Evolutionary conservation across 2,113 vertebrate species (phyloP).

Genomic region (Microcebus griseorufus): DNA sequence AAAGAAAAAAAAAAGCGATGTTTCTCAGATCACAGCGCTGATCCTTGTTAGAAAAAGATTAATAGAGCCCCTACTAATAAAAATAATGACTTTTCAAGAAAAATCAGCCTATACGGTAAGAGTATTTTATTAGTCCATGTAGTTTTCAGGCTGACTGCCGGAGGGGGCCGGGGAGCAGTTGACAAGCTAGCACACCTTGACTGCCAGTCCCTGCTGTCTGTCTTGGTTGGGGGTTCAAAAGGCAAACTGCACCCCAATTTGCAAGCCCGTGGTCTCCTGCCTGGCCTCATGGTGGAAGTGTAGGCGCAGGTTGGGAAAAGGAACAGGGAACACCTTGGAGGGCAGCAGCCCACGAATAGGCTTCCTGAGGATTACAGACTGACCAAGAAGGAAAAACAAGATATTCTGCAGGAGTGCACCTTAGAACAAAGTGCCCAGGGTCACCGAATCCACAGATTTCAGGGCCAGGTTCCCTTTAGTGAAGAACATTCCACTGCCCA

Average conservation of each 20-base stretch:
- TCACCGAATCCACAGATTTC: neutral
- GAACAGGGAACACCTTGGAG: neutral
- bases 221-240: neutral
- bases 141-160: neutral
- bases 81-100: neutral
- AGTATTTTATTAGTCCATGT: neutral
- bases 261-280: neutral
- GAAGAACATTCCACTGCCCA: neutral
- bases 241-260: neutral
- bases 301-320: neutral
- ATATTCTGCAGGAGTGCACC: neutral
- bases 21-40: neutral
- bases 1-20: neutral
- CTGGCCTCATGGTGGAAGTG: neutral
- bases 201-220: neutral
- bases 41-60: neutral
- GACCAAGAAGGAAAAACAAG: neutral
- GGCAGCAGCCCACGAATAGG: neutral
- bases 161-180: neutral
- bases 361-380: neutral
- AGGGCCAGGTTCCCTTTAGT: neutral
- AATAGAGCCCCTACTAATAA: neutral
- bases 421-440: neutral
- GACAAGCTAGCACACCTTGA: neutral
- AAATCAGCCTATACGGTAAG: rapidly evolving